These are phyloP conservation scores for Phalera bucephala DNA, from an alignment of 2,888 invertebrate species.

Conservation along the genomic window DNA sequence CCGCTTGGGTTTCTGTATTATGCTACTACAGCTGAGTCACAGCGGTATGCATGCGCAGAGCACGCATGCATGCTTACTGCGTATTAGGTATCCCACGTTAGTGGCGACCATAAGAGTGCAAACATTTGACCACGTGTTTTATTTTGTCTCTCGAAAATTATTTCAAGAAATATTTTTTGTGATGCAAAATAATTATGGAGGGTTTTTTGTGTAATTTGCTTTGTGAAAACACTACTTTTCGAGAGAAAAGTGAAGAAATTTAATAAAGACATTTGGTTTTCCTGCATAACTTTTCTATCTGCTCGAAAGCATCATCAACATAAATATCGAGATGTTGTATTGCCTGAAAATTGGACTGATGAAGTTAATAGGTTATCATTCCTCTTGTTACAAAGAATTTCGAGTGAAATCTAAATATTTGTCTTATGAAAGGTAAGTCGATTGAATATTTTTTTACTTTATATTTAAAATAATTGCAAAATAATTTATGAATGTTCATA, in stretches of 20 bases:
- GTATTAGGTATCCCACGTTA: no score
- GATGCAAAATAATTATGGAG: constrained; percentile 1
- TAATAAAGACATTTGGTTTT: constrained; percentile 7
- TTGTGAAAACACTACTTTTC: constrained; percentile 1
- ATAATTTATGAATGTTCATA: background rate
- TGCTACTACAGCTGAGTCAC: background rate
- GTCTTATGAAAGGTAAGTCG: constrained; percentile 7
- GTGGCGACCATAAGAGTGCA: background rate
- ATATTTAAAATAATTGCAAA: constrained; percentile 5
- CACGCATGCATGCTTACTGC: no score
- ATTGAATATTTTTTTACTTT: constrained; percentile 4
- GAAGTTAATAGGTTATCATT: constrained; percentile 10
- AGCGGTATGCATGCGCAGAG: no score
- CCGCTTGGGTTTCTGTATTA: background rate
- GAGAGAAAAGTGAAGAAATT: constrained; percentile 4
- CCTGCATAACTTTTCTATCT: constrained; percentile 10
- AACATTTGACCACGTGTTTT: background rate
- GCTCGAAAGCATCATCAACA: constrained; percentile 13
- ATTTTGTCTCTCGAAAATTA: background rate
- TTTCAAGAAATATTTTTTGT: background rate
- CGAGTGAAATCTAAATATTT: constrained; percentile 12
- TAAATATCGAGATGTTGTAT: constrained; percentile 9
- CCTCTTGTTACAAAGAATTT: constrained; percentile 10
- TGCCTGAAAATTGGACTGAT: constrained; percentile 10
- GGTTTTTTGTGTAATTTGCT: constrained; percentile 1